phyloP scores from a whole-genome alignment of 2,797 vertebrate species.

The Pogonophryne albipinna region DNA sequence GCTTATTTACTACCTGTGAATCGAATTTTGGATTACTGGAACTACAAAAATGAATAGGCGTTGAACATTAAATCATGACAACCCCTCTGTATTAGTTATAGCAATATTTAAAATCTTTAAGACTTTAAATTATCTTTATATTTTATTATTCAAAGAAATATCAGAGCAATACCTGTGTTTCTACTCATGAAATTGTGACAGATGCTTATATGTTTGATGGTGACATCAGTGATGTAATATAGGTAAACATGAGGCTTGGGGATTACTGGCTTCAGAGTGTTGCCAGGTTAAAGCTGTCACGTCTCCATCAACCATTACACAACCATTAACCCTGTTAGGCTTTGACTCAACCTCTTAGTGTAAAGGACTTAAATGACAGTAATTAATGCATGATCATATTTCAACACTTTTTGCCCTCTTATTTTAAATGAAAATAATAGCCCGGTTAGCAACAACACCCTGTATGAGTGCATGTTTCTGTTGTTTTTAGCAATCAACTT shows the following conservation, averaged over 20 bases:
- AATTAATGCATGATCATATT: no score
- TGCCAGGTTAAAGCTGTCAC: constrained; percentile 24
- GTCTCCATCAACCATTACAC: constrained; percentile 52
- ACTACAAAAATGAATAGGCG: no score
- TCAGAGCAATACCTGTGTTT: neutral
- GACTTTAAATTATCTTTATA: no score
- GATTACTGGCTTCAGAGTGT: constrained; percentile 51
- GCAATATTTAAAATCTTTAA: neutral
- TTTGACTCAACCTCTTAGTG: neutral
- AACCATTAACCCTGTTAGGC: constrained; percentile 49
- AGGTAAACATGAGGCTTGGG: constrained; percentile 30
- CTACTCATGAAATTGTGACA: neutral
- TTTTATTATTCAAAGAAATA: neutral
- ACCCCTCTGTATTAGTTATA: neutral
- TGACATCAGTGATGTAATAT: constrained; percentile 43
- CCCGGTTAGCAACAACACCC: no score
- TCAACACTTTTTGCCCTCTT: neutral
- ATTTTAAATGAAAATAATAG: neutral
- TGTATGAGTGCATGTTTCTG: neutral
- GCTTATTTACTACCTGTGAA: no score
- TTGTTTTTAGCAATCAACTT: neutral
- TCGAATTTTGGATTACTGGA: no score
- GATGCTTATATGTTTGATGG: neutral
- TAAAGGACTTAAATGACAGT: constrained; percentile 15
- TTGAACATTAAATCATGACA: neutral